Percentiles rank a stretch among this genome's conserved stretches.
These are phyloP conservation scores for Equus przewalskii DNA, from an alignment of 2,113 vertebrate species.

Conservation along the genomic window DNA sequence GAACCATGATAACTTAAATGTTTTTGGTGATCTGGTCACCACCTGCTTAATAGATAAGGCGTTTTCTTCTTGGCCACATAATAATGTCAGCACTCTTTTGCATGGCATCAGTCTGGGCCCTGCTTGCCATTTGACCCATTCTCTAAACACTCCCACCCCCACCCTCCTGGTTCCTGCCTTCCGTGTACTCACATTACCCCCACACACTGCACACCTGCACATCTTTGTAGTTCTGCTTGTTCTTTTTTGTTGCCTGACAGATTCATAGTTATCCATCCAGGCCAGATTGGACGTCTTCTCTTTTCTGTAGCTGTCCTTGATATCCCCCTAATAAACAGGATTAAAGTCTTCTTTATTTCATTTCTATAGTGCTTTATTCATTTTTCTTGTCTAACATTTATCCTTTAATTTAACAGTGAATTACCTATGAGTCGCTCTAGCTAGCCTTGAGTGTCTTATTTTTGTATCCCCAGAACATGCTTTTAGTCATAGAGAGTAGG, in stretches of 20 bases:
- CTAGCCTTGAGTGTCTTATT: neutral
- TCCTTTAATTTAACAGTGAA: neutral
- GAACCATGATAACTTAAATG: neutral
- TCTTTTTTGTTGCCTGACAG: neutral
- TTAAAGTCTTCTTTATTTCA: neutral
- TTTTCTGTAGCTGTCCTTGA: neutral
- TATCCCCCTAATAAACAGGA: neutral
- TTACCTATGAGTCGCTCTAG: neutral
- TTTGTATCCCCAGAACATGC: neutral
- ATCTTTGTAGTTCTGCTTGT: neutral
- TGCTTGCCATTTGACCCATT: neutral
- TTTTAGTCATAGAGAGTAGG: neutral
- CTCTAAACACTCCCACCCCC: neutral
- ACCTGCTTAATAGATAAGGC: neutral
- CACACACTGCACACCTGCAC: neutral
- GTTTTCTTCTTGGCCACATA: neutral
- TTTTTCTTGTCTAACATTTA: constrained; percentile 23
- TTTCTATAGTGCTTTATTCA: neutral
- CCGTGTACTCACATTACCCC: neutral
- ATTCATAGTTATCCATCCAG: neutral
- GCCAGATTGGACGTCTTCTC: neutral
- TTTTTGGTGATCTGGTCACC: neutral
- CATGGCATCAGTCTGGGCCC: neutral
- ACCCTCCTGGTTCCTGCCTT: neutral
- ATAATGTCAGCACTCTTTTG: neutral